phyloP scores from a whole-genome alignment of 2,888 invertebrate genomes.

The Melanchra persicariae region DNA sequence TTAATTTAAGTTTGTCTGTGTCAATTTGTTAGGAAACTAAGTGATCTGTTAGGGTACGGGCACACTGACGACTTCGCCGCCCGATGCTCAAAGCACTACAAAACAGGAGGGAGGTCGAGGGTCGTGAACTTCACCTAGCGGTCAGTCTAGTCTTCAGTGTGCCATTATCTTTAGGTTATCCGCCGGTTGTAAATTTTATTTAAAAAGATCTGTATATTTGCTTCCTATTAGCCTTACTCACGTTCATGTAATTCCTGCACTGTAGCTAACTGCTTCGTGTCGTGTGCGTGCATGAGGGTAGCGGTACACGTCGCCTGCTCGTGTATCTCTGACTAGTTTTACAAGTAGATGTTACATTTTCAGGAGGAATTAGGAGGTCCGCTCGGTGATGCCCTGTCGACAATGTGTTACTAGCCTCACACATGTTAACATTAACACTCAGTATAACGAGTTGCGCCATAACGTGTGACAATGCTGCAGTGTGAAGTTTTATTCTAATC shows the following conservation, averaged over 20 bases:
- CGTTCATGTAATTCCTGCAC: constrained; percentile 85
- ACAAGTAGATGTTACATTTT: constrained; percentile 86
- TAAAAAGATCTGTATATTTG: constrained; percentile 89
- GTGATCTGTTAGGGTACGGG: constrained; percentile 67
- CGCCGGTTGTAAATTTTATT: constrained; percentile 80
- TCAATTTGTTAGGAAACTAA: constrained; percentile 85
- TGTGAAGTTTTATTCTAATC: constrained; percentile 69
- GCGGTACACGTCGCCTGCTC: constrained; percentile 65
- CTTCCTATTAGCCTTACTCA: constrained; percentile 77
- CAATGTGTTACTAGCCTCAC: constrained; percentile 90
- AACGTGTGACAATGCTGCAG: constrained; percentile 72
- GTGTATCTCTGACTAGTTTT: constrained; percentile 74
- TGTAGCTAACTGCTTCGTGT: constrained; percentile 85
- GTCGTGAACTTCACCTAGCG: constrained; percentile 31
- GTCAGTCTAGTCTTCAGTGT: constrained; percentile 71
- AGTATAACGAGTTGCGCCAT: constrained; percentile 78
- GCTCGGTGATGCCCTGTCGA: constrained; percentile 92
- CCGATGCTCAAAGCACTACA: constrained; percentile 41
- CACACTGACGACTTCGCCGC: constrained; percentile 61
- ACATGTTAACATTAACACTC: constrained; percentile 77
- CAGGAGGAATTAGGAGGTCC: constrained; percentile 93
- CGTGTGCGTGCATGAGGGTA: constrained; percentile 80
- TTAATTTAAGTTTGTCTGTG: constrained; percentile 81
- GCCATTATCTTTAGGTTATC: constrained; percentile 71
- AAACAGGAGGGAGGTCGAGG: constrained; percentile 19